Evolutionary conservation across 2,888 invertebrate species (phyloP), one percentile per base, ranked within the genome.

Genomic region (Athetis lepigone): DNA sequence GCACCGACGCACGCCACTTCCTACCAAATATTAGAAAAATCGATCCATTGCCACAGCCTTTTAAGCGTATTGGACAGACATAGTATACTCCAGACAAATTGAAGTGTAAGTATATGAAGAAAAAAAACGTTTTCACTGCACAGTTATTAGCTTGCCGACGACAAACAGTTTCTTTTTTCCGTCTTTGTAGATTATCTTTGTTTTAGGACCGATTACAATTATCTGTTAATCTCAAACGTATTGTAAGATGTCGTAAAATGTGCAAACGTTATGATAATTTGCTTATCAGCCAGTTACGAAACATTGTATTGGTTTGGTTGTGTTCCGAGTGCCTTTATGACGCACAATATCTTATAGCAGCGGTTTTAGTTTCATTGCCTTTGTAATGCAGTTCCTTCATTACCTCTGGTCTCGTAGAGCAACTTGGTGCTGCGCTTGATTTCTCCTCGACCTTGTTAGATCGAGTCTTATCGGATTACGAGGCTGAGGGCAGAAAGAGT

Each of bases 221-320:
- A 65, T 64, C 66, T 36, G 13, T 18, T 51, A 27, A 71, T 66
- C 72, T 33, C 18, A 8, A 46, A 39, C 8, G 25, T 62, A 61
- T 37, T 66, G 47, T 59, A n/a, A 58, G 21, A 9, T 19, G 25
- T 46, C 25, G 19, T 46, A 46, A 61, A 64, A 70, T 25, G 33
- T 46, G 45, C 72, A 71, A 66, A 40, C 64, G 21, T 45, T 63
- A 39, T n/a, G 71, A 39, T 40, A 50, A 39, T 39, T 39, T 21
- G 45, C 50, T 72, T 66, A 66, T 71, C 51, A 45, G 64, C 39
- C 5, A 45, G 33, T 64, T 63, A 40, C 72, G 64, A 51, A 36
- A 43, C 18, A 19, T 23, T n/a, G 8, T 23, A 47, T 39, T 59
- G n/a, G 60, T 37, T 61, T 61, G 40, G 36, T 25, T n/a, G n/a